A percentile compares a stretch with the other conserved stretches of the same genome.
Conservation (phyloP, 2,888 invertebrate species). For the Choristoneura rosaceana region DNA sequence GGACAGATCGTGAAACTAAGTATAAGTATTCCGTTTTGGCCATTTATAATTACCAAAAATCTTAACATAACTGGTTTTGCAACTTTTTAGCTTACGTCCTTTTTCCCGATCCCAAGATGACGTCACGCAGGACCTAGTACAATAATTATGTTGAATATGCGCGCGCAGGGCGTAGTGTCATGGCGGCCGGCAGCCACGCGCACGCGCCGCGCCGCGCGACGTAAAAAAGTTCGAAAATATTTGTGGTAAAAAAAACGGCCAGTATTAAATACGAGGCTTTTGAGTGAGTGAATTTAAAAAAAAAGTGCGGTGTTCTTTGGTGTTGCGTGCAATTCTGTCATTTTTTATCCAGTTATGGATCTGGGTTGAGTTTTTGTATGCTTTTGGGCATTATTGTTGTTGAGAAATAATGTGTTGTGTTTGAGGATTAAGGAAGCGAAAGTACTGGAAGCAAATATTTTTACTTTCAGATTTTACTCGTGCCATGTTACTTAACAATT, state of each 20-base stretch:
- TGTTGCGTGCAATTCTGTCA: conserved; percentile 18
- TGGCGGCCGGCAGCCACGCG: conserved; percentile 72
- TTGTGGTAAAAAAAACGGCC: conserved; percentile 2
- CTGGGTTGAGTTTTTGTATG: not conserved
- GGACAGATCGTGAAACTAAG: too few species aligned
- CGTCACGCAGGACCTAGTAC: conserved; percentile 63
- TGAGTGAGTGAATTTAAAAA: not conserved
- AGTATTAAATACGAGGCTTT: conserved; percentile 2
- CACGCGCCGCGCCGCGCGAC: conserved; percentile 66
- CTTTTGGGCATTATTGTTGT: not conserved
- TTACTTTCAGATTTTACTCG: too few species aligned
- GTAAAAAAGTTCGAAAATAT: conserved; percentile 25
- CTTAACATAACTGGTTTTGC: too few species aligned
- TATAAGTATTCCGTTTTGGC: too few species aligned
- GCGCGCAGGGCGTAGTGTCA: conserved; percentile 75
- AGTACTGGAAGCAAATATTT: not conserved
- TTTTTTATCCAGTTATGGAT: not conserved
- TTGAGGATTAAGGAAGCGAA: not conserved
- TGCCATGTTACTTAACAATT: too few species aligned
- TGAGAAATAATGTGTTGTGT: too few species aligned
- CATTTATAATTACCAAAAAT: too few species aligned
- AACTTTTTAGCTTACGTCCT: conserved; percentile 4
- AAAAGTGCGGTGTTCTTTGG: conserved; percentile 23
- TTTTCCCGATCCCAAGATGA: conserved; percentile 14
- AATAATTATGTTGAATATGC: conserved; percentile 75